phyloP scores from a whole-genome alignment of 2,797 vertebrate species.

The Danio albolineatus region DNA sequence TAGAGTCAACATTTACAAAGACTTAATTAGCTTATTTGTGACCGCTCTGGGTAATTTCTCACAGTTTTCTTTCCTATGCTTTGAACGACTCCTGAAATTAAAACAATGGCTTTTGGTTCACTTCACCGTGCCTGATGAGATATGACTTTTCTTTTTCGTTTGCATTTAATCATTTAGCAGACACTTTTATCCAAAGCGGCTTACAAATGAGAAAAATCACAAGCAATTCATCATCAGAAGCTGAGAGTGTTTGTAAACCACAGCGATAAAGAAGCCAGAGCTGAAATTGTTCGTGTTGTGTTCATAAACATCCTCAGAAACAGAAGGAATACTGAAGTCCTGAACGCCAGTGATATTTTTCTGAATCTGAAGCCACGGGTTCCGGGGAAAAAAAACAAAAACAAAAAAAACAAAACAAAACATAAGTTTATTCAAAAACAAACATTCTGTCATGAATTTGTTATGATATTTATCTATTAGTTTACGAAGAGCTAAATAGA shows the following conservation, averaged over 20 bases:
- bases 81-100: conserved; percentile 57
- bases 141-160: conserved; percentile 26
- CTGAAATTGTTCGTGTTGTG: neutral
- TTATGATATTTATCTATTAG: too few species aligned
- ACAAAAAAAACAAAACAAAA: too few species aligned
- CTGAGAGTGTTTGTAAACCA: neutral
- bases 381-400: too few species aligned
- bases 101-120: conserved; percentile 56
- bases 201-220: too few species aligned
- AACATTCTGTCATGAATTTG: too few species aligned
- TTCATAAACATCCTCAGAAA: neutral
- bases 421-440: too few species aligned
- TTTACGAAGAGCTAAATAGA: too few species aligned
- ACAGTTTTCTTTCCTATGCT: conserved; percentile 59
- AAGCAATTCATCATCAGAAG: conserved; percentile 7
- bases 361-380: neutral
- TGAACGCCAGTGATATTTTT: neutral
- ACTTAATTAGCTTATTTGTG: conserved; percentile 4
- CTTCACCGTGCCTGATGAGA: conserved; percentile 42
- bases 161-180: conserved; percentile 1
- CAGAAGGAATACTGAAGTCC: neutral
- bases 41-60: conserved; percentile 42
- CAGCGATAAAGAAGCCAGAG: neutral
- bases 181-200: too few species aligned
- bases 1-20: neutral